Base-by-base conservation (phyloP, 2,113 vertebrate genomes). In the Stegostoma tigrinum region DNA sequence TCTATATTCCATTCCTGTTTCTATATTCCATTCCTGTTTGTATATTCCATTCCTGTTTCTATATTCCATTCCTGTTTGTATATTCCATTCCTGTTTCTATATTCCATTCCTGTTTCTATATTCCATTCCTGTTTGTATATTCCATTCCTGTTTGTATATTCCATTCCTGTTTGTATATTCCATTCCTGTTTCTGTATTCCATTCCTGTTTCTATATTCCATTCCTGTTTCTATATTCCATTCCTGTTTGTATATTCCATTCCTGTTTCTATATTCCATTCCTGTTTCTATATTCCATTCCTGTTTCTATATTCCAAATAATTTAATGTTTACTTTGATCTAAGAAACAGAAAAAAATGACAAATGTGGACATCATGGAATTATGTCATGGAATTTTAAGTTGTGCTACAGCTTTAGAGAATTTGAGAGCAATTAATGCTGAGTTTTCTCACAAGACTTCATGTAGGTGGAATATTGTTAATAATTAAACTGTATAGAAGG, bases 391-490 rank as follows among this genome's bases (percentile, higher is more conserved):
- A 89, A 30, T 89, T 89, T 61, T 27, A 30, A 55, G 12, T 90
- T 90, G 87, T 90, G 52, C 52, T 90, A 64, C 27, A 90, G 52
- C 12, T 90, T 90, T 90, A 61, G 48, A 90, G n/a, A 90, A 61
- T 30, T 15, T 17, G 27, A 90, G 52, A 61, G 34, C 27, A 90
- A 3, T 89, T 61, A 89, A 72, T 30, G 48, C 10, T 15, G 27
- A 90, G 61, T 0, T 27, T 61, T 90, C 87, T 61, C 14, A 15
- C 2, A 55, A 27, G 30, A 19, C 55, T n/a, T 91, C 64, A 64
- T n/a, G 30, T 34, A 61, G 10, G 34, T n/a, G 55, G 87, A 5
- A 64, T 91, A n/a, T 64, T n/a, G 87, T 34, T 52, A 64, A 64
- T n/a, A 91, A 91, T 7, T 64, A 30, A 64, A 5, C 55, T 61